Base-by-base conservation (phyloP, 2,113 vertebrate species). In the Tenrec ecaudatus region DNA sequence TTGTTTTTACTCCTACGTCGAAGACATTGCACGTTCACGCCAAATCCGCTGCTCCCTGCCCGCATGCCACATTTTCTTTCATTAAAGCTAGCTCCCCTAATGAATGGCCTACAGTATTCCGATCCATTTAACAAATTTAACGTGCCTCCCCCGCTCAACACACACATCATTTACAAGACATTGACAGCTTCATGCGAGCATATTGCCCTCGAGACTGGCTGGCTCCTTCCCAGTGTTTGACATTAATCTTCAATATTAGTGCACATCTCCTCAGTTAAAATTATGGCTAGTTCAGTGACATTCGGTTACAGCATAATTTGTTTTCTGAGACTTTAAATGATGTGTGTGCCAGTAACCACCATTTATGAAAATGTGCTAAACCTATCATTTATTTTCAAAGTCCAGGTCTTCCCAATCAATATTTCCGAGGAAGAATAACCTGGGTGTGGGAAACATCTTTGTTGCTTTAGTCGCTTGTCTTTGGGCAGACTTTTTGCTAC, bases 241-340 rank as follows among this genome's bases (percentile, higher is more conserved):
- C 25, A 60, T 9, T n/a, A 9, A 57, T 40, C 29, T 58, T 14
- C 47, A 53, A 53, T 53, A 53, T 53, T 53, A 53, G 11, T 53
- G 47, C 47, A 53, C 47, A 53, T 53, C 47, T 53, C 47, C 1
- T 14, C 60, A 77, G 73, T 33, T 79, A 88, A 85, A 89, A 58
- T 76, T 76, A 43, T 83, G 29, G 38, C 47, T 47, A 58, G 47
- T 36, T 90, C 60, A 27, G 1, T 62, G 29, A 71, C 33, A 12
- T 85, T 84, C 25, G 20, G 79, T 20, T 25, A 31, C 27, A 69
- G 40, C 22, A 33, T 47, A 73, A 64, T 36, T 76, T 47, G 69
- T 14, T 90, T 94, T 84, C 78, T 71, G 12, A 95, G 90, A 83
- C 38, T 77, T 90, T 77, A 60, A 84, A 83, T 83, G 43, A 85